Conservation (phyloP, 2,888 invertebrate genomes). For the Hoplodrina ambigua region DNA sequence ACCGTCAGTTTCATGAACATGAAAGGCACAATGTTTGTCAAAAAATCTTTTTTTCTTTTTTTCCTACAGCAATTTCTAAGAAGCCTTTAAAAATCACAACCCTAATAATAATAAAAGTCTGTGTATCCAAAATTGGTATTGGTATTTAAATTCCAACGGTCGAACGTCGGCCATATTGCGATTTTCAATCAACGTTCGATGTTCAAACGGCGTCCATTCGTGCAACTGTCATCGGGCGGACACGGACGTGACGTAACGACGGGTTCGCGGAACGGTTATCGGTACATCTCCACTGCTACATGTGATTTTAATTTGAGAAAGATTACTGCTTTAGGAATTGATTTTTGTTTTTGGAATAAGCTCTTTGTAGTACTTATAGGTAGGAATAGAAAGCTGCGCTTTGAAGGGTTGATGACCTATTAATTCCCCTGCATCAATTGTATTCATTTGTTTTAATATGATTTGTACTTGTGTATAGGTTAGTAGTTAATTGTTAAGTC, state of each 20-base stretch:
- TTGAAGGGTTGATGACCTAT: not conserved
- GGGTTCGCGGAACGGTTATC: conserved; percentile 61
- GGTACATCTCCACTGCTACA: conserved; percentile 55
- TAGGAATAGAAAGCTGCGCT: conserved; percentile 2
- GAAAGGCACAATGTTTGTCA: not conserved
- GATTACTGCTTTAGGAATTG: conserved; percentile 43
- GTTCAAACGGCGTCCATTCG: conserved; percentile 63
- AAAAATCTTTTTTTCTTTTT: too few species aligned
- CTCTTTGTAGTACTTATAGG: conserved; percentile 10
- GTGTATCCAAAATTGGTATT: conserved; percentile 37
- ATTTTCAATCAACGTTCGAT: conserved; percentile 66
- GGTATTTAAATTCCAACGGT: conserved; percentile 53
- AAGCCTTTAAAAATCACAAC: not conserved
- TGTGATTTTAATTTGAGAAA: conserved; percentile 59
- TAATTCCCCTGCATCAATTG: too few species aligned
- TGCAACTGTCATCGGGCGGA: conserved; percentile 64
- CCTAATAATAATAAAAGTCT: conserved; percentile 8
- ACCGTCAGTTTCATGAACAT: too few species aligned
- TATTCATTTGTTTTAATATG: too few species aligned
- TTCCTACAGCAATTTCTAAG: not conserved
- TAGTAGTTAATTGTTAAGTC: too few species aligned
- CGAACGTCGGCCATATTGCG: conserved; percentile 55
- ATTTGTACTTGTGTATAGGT: too few species aligned
- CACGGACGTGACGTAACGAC: conserved; percentile 62
- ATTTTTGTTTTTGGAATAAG: conserved; percentile 47